A percentile compares a stretch with the other conserved stretches of the same genome.
These are phyloP conservation scores for Chascanopsetta lugubris DNA, from an alignment of 2,113 vertebrate genomes.

Conservation along the genomic window DNA sequence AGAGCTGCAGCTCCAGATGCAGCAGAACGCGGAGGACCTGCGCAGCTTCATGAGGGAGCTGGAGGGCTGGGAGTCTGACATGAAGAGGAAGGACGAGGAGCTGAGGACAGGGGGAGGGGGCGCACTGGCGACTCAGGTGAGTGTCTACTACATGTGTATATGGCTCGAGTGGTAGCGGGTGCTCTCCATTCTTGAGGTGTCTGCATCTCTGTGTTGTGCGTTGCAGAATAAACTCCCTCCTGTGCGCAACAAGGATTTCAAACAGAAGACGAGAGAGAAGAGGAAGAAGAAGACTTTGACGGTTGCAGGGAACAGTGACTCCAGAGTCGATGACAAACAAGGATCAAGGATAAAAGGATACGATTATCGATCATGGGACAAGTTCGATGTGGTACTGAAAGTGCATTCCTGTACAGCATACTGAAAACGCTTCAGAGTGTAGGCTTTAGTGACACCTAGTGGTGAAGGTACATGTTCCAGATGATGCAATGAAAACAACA, in stretches of 20 bases:
- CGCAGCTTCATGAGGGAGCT: slow-evolving; percentile 93
- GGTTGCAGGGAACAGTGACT: slow-evolving; percentile 66
- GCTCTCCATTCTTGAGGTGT: neutral
- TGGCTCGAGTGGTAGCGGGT: too few species aligned
- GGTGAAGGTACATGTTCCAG: too few species aligned
- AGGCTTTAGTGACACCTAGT: too few species aligned
- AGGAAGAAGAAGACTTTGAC: slow-evolving; percentile 70
- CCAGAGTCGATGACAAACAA: slow-evolving; percentile 81
- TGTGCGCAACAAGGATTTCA: slow-evolving; percentile 91
- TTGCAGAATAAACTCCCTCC: slow-evolving; percentile 85
- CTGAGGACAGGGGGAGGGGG: slow-evolving; percentile 81
- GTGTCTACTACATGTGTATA: slow-evolving; percentile 22
- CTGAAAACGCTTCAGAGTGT: too few species aligned
- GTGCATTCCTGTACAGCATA: neutral
- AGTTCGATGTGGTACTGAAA: slow-evolving; percentile 90
- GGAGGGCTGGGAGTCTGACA: slow-evolving; percentile 92
- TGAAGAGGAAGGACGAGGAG: slow-evolving; percentile 90
- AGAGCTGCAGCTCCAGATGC: slow-evolving; percentile 92
- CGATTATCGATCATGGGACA: slow-evolving; percentile 94
- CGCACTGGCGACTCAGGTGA: slow-evolving; percentile 70
- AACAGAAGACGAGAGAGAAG: slow-evolving; percentile 86
- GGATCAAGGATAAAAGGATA: slow-evolving; percentile 87
- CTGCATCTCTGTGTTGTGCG: slow-evolving; percentile 13
- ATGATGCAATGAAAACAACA: too few species aligned
- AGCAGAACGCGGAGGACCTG: slow-evolving; percentile 93